phyloP scores from a whole-genome alignment of 2,113 vertebrate species.

The Formicarius rufipectus region DNA sequence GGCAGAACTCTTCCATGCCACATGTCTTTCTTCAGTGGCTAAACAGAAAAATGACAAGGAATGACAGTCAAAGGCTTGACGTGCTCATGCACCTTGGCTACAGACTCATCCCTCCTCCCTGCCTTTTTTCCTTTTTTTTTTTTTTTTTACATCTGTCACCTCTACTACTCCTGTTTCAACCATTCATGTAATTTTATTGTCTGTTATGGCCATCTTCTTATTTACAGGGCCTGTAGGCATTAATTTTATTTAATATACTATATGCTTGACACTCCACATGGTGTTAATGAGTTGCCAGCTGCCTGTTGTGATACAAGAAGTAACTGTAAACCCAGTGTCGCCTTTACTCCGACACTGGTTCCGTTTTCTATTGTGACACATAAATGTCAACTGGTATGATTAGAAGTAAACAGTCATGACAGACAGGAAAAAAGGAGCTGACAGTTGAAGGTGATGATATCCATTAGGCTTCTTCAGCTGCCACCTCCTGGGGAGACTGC shows the following conservation, averaged over 20 bases:
- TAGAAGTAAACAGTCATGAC: constrained; percentile 72
- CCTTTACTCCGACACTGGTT: constrained; percentile 55
- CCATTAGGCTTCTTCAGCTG: constrained; percentile 71
- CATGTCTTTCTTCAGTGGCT: neutral
- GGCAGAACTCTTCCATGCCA: neutral
- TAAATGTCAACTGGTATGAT: constrained; percentile 70
- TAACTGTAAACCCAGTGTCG: constrained; percentile 57
- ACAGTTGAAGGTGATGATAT: constrained; percentile 74
- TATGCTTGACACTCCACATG: constrained; percentile 61
- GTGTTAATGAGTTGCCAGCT: constrained; percentile 74
- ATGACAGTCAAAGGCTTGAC: neutral
- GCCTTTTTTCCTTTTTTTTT: accelerated
- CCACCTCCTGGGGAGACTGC: constrained; percentile 68
- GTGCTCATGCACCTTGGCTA: neutral
- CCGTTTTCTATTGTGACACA: constrained; percentile 64
- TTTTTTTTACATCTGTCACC: neutral
- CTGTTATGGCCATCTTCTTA: constrained; percentile 46
- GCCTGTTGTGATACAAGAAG: constrained; percentile 69
- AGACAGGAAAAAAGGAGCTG: constrained; percentile 70
- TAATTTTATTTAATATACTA: constrained; percentile 68
- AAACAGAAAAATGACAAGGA: neutral
- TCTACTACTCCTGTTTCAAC: constrained; percentile 10
- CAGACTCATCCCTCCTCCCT: neutral
- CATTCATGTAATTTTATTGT: constrained; percentile 36
- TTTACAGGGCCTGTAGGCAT: constrained; percentile 49